Evolutionary conservation across 2,797 vertebrate species (phyloP).

Genomic region (Tokudaia tokunoshimensis): DNA sequence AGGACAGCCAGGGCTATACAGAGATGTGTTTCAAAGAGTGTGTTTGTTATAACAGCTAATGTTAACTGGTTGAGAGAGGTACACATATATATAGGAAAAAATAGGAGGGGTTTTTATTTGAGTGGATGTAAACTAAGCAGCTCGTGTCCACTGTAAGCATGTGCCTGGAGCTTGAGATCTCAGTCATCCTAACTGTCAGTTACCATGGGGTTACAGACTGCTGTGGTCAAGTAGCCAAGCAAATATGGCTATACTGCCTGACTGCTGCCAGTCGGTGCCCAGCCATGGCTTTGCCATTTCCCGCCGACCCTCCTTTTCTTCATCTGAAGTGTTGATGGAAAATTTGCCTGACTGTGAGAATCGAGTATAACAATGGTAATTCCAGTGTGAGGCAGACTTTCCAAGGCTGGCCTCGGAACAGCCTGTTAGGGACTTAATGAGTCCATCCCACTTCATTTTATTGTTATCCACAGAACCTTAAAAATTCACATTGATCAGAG

Average conservation of each 20-base stretch:
- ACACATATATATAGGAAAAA: background rate
- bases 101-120: background rate
- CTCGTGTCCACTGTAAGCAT: background rate
- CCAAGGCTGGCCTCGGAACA: background rate
- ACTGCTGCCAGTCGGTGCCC: background rate
- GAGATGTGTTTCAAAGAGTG: slow-evolving; percentile 13
- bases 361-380: background rate
- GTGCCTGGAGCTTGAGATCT: background rate
- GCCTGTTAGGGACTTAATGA: background rate
- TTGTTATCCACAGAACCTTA: background rate
- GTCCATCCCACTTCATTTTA: background rate
- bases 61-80: background rate
- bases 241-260: background rate
- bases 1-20: too few species aligned
- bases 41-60: background rate
- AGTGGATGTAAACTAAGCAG: background rate
- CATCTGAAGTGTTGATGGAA: background rate
- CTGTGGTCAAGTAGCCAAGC: background rate
- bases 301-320: slow-evolving; percentile 2
- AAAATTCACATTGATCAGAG: background rate
- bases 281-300: background rate
- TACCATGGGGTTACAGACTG: background rate
- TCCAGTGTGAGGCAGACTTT: background rate
- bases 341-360: background rate
- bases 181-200: background rate